Percentiles rank a stretch among this genome's conserved stretches.
Conservation (phyloP, 2,888 invertebrate species). For the Athalia cordata region DNA sequence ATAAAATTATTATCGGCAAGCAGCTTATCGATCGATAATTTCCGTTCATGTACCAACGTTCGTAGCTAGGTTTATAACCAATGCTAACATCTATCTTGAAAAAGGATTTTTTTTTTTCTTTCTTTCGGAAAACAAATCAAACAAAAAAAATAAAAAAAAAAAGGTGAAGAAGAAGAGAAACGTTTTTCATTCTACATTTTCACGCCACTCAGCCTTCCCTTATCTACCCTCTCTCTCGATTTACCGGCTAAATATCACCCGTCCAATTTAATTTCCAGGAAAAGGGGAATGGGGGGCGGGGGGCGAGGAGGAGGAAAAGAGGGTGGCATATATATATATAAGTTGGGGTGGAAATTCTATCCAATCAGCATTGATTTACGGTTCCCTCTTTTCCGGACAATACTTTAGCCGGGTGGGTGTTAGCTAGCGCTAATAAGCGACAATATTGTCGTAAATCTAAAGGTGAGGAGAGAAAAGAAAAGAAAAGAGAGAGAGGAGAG, state of each 20-base stretch:
- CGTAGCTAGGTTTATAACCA: too few relatives aligned
- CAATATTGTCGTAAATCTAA: constrained; percentile 31
- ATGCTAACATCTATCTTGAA: too few relatives aligned
- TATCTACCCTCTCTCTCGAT: not conserved
- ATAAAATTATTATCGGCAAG: too few relatives aligned
- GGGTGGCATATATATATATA: not conserved
- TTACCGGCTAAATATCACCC: not conserved
- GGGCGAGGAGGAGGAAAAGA: not conserved
- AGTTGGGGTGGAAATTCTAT: not conserved
- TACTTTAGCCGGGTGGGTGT: not conserved
- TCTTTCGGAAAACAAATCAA: too few relatives aligned
- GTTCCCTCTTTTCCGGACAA: constrained; percentile 11
- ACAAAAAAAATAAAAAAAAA: too few relatives aligned
- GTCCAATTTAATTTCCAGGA: not conserved
- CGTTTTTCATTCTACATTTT: too few relatives aligned
- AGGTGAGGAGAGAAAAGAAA: not conserved
- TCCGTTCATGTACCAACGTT: too few relatives aligned
- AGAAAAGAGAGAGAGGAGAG: not conserved
- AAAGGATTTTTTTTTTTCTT: too few relatives aligned
- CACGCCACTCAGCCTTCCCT: not conserved
- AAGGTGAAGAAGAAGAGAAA: too few relatives aligned
- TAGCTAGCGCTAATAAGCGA: constrained; percentile 33
- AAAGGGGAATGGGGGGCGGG: not conserved
- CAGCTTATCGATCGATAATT: too few relatives aligned
- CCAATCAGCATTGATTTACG: constrained; percentile 21